Evolutionary conservation across 2,113 vertebrate species (phyloP).

Genomic region (Penelope pileata): DNA sequence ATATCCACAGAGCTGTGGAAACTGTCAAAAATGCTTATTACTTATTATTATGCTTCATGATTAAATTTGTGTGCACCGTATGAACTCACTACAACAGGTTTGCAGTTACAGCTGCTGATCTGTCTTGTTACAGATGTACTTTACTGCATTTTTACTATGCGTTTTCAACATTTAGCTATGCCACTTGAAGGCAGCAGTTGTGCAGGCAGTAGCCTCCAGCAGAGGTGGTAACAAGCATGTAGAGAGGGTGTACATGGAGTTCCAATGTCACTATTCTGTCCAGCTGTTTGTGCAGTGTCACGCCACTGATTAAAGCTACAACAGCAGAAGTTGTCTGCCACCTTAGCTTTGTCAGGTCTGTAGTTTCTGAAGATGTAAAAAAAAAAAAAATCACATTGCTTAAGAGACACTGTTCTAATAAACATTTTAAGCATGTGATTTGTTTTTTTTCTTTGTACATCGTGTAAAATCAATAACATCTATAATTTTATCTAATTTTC

Average conservation of each 20-base stretch:
- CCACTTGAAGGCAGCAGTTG: not conserved
- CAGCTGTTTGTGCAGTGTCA: not conserved
- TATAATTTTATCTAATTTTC: not conserved
- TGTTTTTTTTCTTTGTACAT: not conserved
- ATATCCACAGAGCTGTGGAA: not conserved
- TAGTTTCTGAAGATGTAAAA: not conserved
- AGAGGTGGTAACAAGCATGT: not conserved
- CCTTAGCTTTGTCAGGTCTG: not conserved
- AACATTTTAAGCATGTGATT: not conserved
- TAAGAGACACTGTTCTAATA: not conserved
- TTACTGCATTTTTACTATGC: too few species aligned
- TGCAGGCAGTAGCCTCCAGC: not conserved
- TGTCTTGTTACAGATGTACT: not conserved
- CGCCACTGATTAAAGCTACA: not conserved
- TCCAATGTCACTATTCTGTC: not conserved
- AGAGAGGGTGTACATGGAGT: not conserved
- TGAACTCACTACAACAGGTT: not conserved
- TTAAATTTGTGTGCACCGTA: not conserved
- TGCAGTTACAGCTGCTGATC: not conserved
- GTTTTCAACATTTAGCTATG: not conserved
- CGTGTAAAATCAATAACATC: not conserved
- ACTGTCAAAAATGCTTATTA: not conserved
- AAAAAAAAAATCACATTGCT: not conserved
- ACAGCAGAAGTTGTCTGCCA: not conserved
- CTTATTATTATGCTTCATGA: too few species aligned